Evolutionary conservation across 2,113 vertebrate genomes (phyloP).

Genomic region (Erinaceus europaeus): DNA sequence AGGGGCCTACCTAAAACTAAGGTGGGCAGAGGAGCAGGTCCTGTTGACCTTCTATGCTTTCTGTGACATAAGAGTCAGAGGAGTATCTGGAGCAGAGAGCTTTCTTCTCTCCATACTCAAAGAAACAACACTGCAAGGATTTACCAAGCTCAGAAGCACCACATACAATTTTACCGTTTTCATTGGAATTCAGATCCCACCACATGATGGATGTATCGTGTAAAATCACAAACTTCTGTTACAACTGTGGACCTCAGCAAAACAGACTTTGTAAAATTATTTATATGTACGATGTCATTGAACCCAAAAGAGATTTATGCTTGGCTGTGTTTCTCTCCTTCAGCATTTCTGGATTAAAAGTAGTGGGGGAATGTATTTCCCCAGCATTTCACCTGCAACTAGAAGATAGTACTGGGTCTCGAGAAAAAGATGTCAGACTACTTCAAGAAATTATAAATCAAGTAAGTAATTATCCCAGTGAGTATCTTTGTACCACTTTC

Average conservation of each 20-base stretch:
- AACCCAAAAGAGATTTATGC: neutral
- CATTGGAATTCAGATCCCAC: neutral
- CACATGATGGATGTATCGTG: fast-evolving
- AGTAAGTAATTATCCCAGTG: constrained; percentile 80
- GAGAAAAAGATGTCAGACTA: constrained; percentile 87
- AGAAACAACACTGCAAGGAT: neutral
- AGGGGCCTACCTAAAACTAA: fast-evolving
- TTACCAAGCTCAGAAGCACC: neutral
- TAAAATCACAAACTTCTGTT: neutral
- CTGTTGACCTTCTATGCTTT: neutral
- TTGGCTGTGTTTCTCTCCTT: constrained; percentile 14
- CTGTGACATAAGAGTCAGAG: neutral
- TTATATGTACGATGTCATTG: neutral
- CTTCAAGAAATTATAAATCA: constrained; percentile 89
- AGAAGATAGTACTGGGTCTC: constrained; percentile 87
- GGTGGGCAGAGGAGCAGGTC: neutral
- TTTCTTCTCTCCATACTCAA: neutral
- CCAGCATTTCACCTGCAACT: constrained; percentile 94
- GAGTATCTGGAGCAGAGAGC: fast-evolving
- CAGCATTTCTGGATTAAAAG: constrained; percentile 89
- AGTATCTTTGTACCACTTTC: neutral
- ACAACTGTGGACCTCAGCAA: no score
- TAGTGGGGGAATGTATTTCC: constrained; percentile 87
- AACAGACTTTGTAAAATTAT: neutral
- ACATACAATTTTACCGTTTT: fast-evolving